phyloP scores from a whole-genome alignment of 23 tunicate genomes.

The Diplosoma virens region DNA sequence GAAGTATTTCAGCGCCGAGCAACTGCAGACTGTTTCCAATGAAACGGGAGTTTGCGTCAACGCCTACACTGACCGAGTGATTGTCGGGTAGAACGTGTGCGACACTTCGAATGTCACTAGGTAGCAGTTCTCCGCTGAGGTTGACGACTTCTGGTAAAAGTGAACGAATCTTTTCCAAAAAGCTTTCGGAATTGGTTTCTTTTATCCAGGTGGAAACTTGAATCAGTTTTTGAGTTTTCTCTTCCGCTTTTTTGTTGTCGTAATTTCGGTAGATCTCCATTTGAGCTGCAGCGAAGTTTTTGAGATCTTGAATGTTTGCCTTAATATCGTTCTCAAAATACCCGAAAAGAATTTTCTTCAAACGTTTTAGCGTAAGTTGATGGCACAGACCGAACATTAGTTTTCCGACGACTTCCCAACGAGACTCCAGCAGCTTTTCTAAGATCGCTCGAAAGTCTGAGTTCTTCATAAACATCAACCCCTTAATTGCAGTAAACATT shows the following conservation, averaged over 20 bases:
- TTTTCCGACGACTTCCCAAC: background rate
- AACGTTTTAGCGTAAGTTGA: background rate
- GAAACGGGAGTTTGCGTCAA: background rate
- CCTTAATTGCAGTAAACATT: constrained; percentile 12
- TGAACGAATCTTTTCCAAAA: background rate
- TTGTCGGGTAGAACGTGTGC: background rate
- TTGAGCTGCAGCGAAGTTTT: background rate
- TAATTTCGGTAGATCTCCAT: background rate
- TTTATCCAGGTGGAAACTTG: constrained; percentile 4
- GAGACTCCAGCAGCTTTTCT: background rate
- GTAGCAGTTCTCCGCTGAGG: constrained; percentile 1
- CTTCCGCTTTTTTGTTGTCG: background rate
- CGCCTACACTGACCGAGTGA: background rate
- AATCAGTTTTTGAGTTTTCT: constrained; percentile 7
- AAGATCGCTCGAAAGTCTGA: background rate
- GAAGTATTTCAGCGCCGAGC: background rate
- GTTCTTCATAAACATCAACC: background rate
- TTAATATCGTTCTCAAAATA: background rate
- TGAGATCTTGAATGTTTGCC: background rate
- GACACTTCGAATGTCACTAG: background rate
- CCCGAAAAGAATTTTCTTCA: background rate
- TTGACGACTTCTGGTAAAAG: background rate
- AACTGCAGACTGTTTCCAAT: background rate
- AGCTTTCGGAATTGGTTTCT: background rate
- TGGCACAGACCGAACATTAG: background rate